Conservation (phyloP, 2,888 invertebrate genomes). For the Oxystoma pomonae region DNA sequence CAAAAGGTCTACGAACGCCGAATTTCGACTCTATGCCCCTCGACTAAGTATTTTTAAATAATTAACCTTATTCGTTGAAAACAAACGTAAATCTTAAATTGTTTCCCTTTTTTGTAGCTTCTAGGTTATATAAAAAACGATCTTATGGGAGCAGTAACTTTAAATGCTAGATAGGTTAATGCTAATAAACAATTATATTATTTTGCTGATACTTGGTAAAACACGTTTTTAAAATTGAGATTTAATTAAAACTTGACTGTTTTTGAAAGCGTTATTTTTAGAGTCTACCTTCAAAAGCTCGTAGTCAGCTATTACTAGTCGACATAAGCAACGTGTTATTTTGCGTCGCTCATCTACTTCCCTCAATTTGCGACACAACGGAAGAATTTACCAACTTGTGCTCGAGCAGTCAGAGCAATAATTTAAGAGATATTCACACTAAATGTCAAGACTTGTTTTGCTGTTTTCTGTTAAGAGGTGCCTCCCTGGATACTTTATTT, state of each 20-base stretch:
- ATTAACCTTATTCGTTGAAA: too few species aligned
- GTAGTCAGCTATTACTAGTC: conserved; percentile 59
- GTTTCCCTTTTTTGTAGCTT: too few species aligned
- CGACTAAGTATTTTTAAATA: too few species aligned
- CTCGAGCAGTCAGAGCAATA: conserved; percentile 57
- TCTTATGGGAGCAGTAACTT: too few species aligned
- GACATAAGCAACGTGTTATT: conserved; percentile 74
- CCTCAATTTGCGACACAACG: conserved; percentile 62
- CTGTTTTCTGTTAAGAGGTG: conserved; percentile 69
- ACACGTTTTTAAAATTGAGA: too few species aligned
- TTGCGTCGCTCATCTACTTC: conserved; percentile 69
- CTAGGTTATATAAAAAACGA: too few species aligned
- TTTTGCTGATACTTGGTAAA: too few species aligned
- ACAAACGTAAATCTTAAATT: too few species aligned
- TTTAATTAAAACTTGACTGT: background rate
- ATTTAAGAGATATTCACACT: conserved; percentile 75
- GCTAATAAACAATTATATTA: too few species aligned
- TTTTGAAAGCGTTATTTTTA: conserved; percentile 43
- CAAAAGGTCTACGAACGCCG: too few species aligned
- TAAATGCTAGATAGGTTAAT: too few species aligned
- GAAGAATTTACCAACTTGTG: conserved; percentile 60
- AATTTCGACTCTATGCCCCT: too few species aligned
- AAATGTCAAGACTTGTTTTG: conserved; percentile 77
- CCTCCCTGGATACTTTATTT: conserved; percentile 68
- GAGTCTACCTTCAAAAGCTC: conserved; percentile 61